These are phyloP conservation scores for Pyrgilauda ruficollis DNA, from an alignment of 2,113 vertebrate genomes.

Conservation along the genomic window DNA sequence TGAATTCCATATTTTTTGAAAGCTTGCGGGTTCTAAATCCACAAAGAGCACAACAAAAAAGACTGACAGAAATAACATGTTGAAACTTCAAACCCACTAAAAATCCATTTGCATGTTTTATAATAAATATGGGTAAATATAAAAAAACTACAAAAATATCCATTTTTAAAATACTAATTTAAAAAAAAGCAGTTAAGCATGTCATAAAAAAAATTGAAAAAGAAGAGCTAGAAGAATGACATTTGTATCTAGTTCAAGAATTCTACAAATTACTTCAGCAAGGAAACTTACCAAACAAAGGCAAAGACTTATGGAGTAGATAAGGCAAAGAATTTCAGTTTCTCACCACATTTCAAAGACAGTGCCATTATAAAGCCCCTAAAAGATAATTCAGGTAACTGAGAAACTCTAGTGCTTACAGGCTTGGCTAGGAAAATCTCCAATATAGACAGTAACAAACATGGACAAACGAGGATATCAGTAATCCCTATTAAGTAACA, in stretches of 20 bases:
- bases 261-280: background rate
- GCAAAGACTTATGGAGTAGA: background rate
- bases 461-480: background rate
- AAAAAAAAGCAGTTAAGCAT: background rate
- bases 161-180: background rate
- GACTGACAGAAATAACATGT: background rate
- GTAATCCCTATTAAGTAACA: background rate
- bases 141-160: background rate
- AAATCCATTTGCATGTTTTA: background rate
- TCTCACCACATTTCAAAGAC: background rate
- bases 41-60: background rate
- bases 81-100: background rate
- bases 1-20: background rate
- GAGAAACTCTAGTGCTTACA: background rate
- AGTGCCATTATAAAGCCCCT: rapidly evolving
- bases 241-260: background rate
- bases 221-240: background rate
- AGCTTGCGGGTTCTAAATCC: background rate
- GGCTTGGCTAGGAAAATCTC: background rate
- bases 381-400: background rate
- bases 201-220: background rate
- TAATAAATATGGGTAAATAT: background rate
- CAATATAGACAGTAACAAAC: background rate
- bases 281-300: background rate
- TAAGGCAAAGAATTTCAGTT: background rate